Percentiles rank a stretch among this genome's conserved stretches.
phyloP scores from a whole-genome alignment of 2,113 vertebrate species.

The Gopherus evgoodei region DNA sequence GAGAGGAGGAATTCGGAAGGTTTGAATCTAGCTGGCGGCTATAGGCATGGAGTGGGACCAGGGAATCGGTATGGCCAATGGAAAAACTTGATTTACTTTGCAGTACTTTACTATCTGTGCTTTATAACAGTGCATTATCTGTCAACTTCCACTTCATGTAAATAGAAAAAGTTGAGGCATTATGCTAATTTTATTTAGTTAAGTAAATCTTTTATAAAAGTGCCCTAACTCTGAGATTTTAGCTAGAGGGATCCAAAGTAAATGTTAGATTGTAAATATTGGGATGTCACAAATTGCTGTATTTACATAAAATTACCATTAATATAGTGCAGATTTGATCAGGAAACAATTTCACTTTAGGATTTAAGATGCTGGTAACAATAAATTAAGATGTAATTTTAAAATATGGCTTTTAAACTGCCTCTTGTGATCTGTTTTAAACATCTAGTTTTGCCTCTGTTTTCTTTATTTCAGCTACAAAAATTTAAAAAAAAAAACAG shows the following conservation, averaged over 20 bases:
- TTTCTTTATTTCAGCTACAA: background rate
- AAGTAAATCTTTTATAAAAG: background rate
- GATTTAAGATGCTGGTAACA: background rate
- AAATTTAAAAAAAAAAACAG: background rate
- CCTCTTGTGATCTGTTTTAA: background rate
- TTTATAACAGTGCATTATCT: background rate
- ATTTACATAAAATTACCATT: background rate
- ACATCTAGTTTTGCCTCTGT: background rate
- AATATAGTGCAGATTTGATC: background rate
- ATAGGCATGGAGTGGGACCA: background rate
- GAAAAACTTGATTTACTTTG: background rate
- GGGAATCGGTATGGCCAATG: background rate
- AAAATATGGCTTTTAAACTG: background rate
- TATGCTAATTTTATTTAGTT: background rate
- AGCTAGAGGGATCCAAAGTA: background rate
- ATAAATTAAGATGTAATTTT: background rate
- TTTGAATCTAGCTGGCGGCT: background rate
- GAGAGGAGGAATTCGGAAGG: background rate
- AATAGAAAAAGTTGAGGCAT: fast-evolving
- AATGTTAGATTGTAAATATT: background rate
- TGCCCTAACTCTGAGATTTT: background rate
- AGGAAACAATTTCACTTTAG: slow-evolving; percentile 16
- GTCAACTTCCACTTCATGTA: background rate
- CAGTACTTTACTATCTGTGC: background rate
- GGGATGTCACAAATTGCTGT: background rate